phyloP scores from a whole-genome alignment of 1,140 invertebrate genomes.

The Protaetia brevitarsis region DNA sequence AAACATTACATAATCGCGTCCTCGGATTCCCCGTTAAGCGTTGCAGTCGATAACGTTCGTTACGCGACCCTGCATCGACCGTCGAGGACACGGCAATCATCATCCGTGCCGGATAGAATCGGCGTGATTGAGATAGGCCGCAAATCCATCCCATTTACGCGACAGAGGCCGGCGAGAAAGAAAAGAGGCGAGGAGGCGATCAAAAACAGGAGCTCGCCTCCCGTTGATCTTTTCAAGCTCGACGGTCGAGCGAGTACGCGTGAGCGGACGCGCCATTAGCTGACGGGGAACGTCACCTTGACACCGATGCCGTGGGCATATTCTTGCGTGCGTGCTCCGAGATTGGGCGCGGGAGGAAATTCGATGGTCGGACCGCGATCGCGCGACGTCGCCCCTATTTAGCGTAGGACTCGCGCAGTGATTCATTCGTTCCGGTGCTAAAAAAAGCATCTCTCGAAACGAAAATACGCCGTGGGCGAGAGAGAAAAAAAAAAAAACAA shows the following conservation, averaged over 20 bases:
- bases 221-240: constrained; percentile 9
- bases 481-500: too few species aligned
- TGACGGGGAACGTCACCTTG: constrained; percentile 8
- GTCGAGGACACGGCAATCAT: not conserved
- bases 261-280: not conserved
- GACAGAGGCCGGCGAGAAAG: too few species aligned
- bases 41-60: not conserved
- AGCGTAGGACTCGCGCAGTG: not conserved
- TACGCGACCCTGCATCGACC: not conserved
- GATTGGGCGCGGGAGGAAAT: not conserved
- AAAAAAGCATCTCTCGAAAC: too few species aligned
- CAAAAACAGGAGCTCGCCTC: constrained; percentile 7
- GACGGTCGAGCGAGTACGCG: too few species aligned
- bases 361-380: not conserved
- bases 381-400: not conserved
- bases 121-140: constrained; percentile 1
- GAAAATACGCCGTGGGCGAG: too few species aligned
- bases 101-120: not conserved
- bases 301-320: not conserved
- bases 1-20: not conserved
- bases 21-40: not conserved
- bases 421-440: not conserved
- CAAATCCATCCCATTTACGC: too few species aligned
- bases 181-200: not conserved
- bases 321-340: not conserved